Evolutionary conservation across 2,113 vertebrate species (phyloP), one percentile per base, ranked within the genome.

Genomic region (Damaliscus lunatus): DNA sequence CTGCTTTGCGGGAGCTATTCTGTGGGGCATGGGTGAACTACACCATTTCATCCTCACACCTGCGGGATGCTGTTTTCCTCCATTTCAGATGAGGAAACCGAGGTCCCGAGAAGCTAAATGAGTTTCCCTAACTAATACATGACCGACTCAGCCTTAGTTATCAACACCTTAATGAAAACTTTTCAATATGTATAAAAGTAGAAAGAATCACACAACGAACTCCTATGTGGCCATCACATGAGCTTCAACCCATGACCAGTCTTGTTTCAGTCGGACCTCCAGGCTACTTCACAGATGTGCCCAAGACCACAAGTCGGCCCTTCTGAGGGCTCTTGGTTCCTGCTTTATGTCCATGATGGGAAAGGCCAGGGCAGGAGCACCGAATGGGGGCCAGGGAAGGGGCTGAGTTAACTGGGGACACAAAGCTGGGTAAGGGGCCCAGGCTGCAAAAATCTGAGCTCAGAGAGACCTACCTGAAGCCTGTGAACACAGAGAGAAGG

Each of bases 121-220:
- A 84, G 36, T n/a, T 90, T 89, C 55, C 46, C 62, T 46, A 57
- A 33, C 57, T 55, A 9, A 78, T 67, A 48, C 74, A 50, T 3
- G 17, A 36, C 36, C 2, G 3, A 50, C 31, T 82, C 11, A 0
- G 31, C 33, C n/a, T 90, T 46, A 36, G 57, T 82, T 60, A 53
- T 33, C n/a, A 15, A 59, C 27, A 55, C 80, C 71, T 95, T 67
- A 14, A 50, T 81, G 90, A 60, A 59, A 84, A 92, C 17, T 78
- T 36, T 85, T 64, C 81, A 94, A 50, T 48, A 11, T 16, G 52
- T 57, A 0, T 14, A 57, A 53, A 77, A 50, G 50, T 33, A 21
- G 52, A 43, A 10, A 43, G 29, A 31, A 25, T 71, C 13, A 62
- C 46, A 50, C 33, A 21, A 8, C 5, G 5, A 77, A 27, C 31